Percentiles rank a stretch among this genome's conserved stretches.
Conservation (phyloP, 2,113 vertebrate species). For the Gymnorhina tibicen region DNA sequence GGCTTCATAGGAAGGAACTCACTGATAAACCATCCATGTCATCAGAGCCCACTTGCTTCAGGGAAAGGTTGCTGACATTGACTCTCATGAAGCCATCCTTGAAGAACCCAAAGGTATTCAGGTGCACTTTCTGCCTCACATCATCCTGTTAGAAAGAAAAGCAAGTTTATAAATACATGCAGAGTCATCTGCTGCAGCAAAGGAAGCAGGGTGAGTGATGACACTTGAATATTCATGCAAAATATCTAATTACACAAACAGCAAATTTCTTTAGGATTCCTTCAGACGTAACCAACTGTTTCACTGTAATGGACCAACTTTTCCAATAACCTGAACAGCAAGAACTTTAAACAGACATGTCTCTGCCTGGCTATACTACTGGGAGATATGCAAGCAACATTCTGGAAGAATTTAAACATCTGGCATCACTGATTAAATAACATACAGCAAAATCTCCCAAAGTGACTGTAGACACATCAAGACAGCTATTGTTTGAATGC, state of each 20-base stretch:
- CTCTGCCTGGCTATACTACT: background rate
- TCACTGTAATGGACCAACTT: background rate
- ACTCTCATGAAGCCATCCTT: conserved; percentile 82
- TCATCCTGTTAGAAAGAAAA: conserved; percentile 72
- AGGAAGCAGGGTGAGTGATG: background rate
- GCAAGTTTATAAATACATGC: background rate
- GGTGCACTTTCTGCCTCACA: conserved; percentile 81
- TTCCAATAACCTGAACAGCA: background rate
- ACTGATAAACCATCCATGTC: conserved; percentile 50
- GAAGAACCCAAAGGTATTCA: conserved; percentile 88
- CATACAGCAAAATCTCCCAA: background rate
- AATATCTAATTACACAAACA: background rate
- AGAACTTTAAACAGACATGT: background rate
- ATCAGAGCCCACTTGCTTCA: background rate
- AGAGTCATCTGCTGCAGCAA: background rate
- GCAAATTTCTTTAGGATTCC: background rate
- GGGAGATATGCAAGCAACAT: background rate
- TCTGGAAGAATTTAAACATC: background rate
- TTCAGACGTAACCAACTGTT: background rate
- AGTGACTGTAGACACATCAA: background rate
- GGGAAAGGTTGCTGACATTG: conserved; percentile 72
- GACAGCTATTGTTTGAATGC: background rate
- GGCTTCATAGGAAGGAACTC: background rate
- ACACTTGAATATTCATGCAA: background rate
- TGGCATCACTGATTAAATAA: background rate